A percentile compares a stretch with the other conserved stretches of the same genome.
Evolutionary conservation across 1,140 invertebrate genomes (phyloP).

Genomic region (Tachypleus tridentatus): DNA sequence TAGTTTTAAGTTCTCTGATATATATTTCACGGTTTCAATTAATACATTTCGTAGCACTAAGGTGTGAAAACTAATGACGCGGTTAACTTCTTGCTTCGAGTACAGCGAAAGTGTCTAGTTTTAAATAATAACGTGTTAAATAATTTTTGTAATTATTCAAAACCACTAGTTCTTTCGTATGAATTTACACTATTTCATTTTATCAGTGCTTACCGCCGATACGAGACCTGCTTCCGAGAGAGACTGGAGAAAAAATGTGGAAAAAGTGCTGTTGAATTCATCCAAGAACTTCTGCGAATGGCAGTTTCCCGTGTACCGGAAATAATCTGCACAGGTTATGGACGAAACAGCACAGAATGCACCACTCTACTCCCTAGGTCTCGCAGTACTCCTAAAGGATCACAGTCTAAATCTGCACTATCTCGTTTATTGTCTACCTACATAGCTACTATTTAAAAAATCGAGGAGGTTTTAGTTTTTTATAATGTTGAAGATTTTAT

Average conservation of each 20-base stretch:
- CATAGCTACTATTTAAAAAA: constrained; percentile 2
- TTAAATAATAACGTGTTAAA: too few relatives aligned
- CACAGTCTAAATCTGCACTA: constrained; percentile 21
- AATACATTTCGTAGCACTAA: too few relatives aligned
- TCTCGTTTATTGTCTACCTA: constrained; percentile 22
- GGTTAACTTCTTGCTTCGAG: too few relatives aligned
- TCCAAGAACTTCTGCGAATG: constrained; percentile 24
- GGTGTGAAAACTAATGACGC: too few relatives aligned
- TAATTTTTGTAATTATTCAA: too few relatives aligned
- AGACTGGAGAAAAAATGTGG: constrained; percentile 27
- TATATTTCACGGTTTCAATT: too few relatives aligned
- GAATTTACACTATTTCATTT: not conserved
- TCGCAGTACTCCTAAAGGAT: constrained; percentile 20
- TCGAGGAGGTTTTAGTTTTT: too few relatives aligned
- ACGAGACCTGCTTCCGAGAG: constrained; percentile 21
- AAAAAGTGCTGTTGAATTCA: constrained; percentile 25
- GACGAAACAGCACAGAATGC: constrained; percentile 18
- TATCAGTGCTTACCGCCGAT: constrained; percentile 14
- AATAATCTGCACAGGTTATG: constrained; percentile 25
- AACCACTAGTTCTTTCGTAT: too few relatives aligned
- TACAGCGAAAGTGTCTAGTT: too few relatives aligned
- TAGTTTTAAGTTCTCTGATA: too few relatives aligned
- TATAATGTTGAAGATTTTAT: too few relatives aligned
- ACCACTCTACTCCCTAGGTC: constrained; percentile 14
- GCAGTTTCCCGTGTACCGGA: constrained; percentile 26